Conservation (phyloP, 2,888 invertebrate genomes). For the Rhogogaster chlorosoma region DNA sequence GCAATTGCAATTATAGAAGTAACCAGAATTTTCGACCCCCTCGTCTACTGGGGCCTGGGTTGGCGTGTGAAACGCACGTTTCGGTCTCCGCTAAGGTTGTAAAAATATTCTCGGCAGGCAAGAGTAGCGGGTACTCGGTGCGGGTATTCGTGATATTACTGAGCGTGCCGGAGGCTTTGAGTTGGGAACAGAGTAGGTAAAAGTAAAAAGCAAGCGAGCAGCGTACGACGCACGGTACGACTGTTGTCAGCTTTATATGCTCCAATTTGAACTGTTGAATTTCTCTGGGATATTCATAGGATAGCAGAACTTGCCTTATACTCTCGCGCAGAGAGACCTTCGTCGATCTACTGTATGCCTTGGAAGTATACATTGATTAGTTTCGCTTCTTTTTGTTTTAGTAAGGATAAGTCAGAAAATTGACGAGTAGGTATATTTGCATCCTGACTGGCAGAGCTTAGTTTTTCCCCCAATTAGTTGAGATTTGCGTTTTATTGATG, state of each 20-base stretch:
- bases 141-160: constrained; percentile 34
- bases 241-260: constrained; percentile 19
- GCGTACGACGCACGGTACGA: constrained; percentile 21
- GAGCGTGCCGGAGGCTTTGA: constrained; percentile 32
- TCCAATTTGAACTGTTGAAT: neutral
- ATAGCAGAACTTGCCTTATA: neutral
- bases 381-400: neutral
- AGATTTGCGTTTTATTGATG: constrained; percentile 16
- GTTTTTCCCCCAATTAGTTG: constrained; percentile 51
- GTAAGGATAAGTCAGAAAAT: no score
- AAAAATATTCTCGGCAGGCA: constrained; percentile 37
- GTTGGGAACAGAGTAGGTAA: constrained; percentile 11
- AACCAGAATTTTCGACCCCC: constrained; percentile 8
- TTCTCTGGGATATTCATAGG: neutral
- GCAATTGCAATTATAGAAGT: constrained; percentile 9
- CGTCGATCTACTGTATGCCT: neutral
- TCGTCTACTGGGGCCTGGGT: neutral
- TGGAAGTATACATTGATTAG: constrained; percentile 25
- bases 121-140: constrained; percentile 30
- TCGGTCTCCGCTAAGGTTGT: constrained; percentile 20
- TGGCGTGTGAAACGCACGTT: constrained; percentile 44
- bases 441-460: constrained; percentile 58
- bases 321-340: neutral
- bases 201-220: constrained; percentile 15
- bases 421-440: neutral